A percentile compares a stretch with the other conserved stretches of the same genome.
Conservation (phyloP, 2,113 vertebrate genomes). For the Otocyon megalotis region DNA sequence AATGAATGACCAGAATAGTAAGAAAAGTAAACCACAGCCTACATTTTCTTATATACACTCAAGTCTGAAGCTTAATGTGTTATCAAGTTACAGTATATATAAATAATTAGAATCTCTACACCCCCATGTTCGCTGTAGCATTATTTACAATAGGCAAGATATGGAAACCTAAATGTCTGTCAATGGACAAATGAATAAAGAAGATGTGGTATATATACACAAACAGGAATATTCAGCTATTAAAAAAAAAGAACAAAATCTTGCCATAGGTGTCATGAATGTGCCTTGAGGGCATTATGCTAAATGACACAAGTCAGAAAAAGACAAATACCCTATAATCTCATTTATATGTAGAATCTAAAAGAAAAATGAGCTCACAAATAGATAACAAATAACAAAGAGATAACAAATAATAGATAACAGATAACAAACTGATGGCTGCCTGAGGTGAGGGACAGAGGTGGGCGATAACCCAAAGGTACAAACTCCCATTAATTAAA, state of each 20-base stretch:
- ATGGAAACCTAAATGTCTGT: background rate
- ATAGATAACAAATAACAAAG: background rate
- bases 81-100: background rate
- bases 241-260: background rate
- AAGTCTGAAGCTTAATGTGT: background rate
- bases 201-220: background rate
- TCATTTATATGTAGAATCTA: background rate
- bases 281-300: background rate
- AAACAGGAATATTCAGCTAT: background rate
- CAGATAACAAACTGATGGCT: background rate
- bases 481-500: background rate
- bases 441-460: background rate
- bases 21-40: background rate
- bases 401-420: too few relatives aligned
- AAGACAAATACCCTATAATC: background rate
- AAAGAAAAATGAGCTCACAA: background rate
- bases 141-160: background rate
- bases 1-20: background rate
- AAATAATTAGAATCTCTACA: background rate
- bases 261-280: background rate
- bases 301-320: background rate
- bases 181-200: background rate
- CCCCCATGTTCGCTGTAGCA: background rate
- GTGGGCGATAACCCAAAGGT: background rate
- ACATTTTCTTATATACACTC: background rate